phyloP scores from a whole-genome alignment of 2,113 vertebrate genomes.

The Nesogale talazaci region DNA sequence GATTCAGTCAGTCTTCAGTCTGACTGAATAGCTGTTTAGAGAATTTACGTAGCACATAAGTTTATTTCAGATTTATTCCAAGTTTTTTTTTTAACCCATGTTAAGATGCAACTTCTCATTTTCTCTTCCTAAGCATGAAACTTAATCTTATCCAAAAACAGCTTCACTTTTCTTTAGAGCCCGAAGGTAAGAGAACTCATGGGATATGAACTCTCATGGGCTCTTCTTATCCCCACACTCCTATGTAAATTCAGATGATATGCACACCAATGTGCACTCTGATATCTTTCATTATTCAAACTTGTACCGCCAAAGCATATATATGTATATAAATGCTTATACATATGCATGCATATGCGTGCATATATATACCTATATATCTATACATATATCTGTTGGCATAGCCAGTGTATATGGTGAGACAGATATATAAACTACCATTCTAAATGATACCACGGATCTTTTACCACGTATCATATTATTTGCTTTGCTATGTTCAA shows the following conservation, averaged over 20 bases:
- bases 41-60: not conserved
- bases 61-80: not conserved
- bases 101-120: not conserved
- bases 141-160: rapidly evolving
- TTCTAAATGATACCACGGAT: slow-evolving; percentile 41
- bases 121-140: not conserved
- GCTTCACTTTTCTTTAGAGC: not conserved
- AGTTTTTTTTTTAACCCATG: not conserved
- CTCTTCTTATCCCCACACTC: not conserved
- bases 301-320: not conserved
- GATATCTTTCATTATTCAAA: not conserved
- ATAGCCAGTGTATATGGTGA: not conserved
- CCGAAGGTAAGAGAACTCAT: rapidly evolving
- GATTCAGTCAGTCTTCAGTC: not conserved
- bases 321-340: too few species aligned
- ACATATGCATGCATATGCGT: too few species aligned
- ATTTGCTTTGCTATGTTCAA: slow-evolving; percentile 27
- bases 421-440: not conserved
- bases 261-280: not conserved
- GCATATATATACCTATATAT: too few species aligned
- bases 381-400: not conserved
- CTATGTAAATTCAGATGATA: too few species aligned
- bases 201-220: not conserved
- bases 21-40: not conserved
- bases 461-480: not conserved